Conservation (phyloP, 2,797 vertebrate genomes). For the Diceros bicornis region DNA sequence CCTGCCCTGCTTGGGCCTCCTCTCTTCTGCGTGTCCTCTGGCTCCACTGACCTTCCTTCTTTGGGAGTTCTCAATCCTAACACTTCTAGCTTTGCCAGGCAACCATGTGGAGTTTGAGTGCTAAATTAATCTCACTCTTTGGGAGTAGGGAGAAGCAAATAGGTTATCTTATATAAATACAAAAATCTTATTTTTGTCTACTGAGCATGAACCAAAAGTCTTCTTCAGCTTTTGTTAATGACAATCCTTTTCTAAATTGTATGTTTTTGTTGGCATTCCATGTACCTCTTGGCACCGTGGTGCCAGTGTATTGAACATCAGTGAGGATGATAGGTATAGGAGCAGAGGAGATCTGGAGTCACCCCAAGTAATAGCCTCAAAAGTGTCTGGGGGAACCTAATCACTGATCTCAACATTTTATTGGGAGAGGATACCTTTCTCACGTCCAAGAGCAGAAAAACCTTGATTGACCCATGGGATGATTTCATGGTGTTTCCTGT, state of each 20-base stretch:
- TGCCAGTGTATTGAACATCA: not conserved
- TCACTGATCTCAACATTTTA: not conserved
- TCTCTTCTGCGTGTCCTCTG: not conserved
- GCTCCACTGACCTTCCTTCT: not conserved
- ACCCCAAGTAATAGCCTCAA: not conserved
- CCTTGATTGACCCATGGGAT: not conserved
- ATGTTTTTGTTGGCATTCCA: not conserved
- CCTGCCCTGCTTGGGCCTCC: not conserved
- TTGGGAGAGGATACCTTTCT: not conserved
- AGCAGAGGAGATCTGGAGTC: not conserved
- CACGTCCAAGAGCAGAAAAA: not conserved
- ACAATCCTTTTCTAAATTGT: not conserved
- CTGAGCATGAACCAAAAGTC: not conserved
- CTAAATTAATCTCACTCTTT: constrained; percentile 1
- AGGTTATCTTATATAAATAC: not conserved
- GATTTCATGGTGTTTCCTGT: not conserved
- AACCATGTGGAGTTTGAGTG: not conserved
- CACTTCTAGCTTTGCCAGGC: not conserved
- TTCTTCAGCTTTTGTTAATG: not conserved
- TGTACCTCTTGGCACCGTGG: not conserved
- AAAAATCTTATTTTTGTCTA: not conserved
- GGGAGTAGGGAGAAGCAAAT: constrained; percentile 1
- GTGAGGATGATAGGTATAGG: not conserved
- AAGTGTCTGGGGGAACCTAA: not conserved
- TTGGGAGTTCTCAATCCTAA: not conserved